Base-by-base conservation (phyloP, 2,113 vertebrate species). In the Gambusia holbrooki region DNA sequence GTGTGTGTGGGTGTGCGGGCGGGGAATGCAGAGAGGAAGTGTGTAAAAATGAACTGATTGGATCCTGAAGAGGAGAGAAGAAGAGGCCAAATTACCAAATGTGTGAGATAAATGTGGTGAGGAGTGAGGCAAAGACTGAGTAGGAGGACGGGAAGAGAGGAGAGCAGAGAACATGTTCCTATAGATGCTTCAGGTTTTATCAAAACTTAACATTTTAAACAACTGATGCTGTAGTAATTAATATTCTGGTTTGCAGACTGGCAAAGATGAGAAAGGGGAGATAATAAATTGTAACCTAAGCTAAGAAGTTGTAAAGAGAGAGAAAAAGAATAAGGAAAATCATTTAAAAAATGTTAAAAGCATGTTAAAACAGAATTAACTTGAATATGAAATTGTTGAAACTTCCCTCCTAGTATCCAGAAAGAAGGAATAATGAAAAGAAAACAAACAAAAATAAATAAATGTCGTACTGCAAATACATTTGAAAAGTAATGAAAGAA, bases 181-280 rank as follows among this genome's bases (percentile, higher is more conserved):
- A 62, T 60, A 80, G 74, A 63, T 74, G 51, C 71, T 79, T 66
- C 58, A 77, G 73, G 69, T 88, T 91, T 84, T n/a, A 63, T 35
- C 7, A 65, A 51, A 83, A 89, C 54, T 72, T 87, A 85, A 75
- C 84, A 87, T 65, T 80, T 86, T 84, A 91, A 92, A 87, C 88
- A 90, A 86, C 91, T 90, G 89, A 87, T 92, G 88, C 87, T 92
- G 91, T 93, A 92, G 91, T 93, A 85, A 93, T 91, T 67, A 86
- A 71, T 87, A 86, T 73, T 71, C 76, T 83, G 78, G 37, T 88
- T 89, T 83, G 76, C 66, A 79, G 81, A 72, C 66, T 77, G 66
- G 66, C 74, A 85, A 37, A 9, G 78, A 87, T 67, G 77, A 73
- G 27, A 76, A 63, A 79, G 73, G 69, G 33, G 72, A 75, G 32